Conservation (phyloP, 2,888 invertebrate genomes). For the Phengaris alcon region DNA sequence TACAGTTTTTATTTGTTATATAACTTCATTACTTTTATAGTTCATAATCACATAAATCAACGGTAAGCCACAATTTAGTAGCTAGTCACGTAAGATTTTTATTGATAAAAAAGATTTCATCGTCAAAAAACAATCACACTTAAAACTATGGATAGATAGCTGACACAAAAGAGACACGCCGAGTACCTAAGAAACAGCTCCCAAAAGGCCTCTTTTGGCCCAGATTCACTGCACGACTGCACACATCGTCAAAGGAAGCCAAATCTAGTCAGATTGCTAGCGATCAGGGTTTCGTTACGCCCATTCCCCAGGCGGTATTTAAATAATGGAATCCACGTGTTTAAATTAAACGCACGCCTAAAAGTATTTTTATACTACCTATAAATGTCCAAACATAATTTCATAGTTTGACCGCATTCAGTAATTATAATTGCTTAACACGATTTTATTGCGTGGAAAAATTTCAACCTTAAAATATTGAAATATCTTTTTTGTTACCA, state of each 20-base stretch:
- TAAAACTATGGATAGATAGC: conserved; percentile 11
- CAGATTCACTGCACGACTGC: conserved; percentile 14
- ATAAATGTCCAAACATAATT: conserved; percentile 13
- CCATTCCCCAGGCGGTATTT: conserved; percentile 1
- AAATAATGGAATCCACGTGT: background rate
- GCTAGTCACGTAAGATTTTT: background rate
- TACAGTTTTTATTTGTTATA: background rate
- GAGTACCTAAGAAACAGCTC: conserved; percentile 19
- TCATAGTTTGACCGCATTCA: conserved; percentile 4
- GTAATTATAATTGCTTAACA: conserved; percentile 11
- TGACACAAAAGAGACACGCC: background rate
- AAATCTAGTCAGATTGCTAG: conserved; percentile 14
- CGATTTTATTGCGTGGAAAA: conserved; percentile 25
- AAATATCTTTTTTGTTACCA: conserved; percentile 41
- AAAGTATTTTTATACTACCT: conserved; percentile 13
- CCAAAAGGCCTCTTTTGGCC: conserved; percentile 1
- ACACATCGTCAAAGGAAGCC: conserved; percentile 12
- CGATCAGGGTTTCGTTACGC: background rate
- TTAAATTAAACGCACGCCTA: background rate
- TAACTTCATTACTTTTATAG: background rate
- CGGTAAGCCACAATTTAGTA: background rate
- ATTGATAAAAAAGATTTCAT: conserved; percentile 1
- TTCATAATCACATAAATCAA: background rate
- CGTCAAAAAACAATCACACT: background rate
- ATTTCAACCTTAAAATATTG: conserved; percentile 35